Conservation (phyloP, 2,113 vertebrate genomes). For the Cathartes aura region DNA sequence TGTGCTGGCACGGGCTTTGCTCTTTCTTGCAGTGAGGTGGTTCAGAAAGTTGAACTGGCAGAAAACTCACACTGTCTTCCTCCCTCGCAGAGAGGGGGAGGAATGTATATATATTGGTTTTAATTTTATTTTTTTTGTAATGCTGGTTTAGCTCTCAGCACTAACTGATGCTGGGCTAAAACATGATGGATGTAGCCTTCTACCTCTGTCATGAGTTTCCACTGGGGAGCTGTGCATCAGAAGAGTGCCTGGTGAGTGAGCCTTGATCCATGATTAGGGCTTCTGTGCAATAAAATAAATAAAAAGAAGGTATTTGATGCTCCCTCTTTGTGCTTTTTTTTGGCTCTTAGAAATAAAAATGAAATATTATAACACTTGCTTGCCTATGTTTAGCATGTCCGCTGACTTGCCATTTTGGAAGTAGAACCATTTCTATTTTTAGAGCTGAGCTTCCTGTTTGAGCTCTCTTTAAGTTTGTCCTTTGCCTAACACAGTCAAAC, state of each 20-base stretch:
- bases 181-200: neutral
- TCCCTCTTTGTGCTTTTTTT: neutral
- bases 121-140: neutral
- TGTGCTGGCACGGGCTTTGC: neutral
- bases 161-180: neutral
- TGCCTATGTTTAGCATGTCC: constrained; percentile 48
- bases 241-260: neutral
- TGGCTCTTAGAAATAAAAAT: neutral
- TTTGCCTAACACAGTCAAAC: constrained; percentile 26
- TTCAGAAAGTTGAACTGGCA: neutral
- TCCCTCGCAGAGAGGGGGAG: neutral
- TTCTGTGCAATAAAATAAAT: neutral
- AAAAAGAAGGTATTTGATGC: neutral
- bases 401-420: constrained; percentile 62
- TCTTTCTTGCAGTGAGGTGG: neutral
- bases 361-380: neutral
- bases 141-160: neutral
- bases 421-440: constrained; percentile 55
- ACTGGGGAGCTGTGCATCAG: neutral
- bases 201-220: neutral
- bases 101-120: neutral
- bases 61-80: neutral
- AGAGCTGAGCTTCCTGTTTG: constrained; percentile 64
- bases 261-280: neutral
- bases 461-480: constrained; percentile 32